These are phyloP conservation scores for Eulacestoma nigropectus DNA, from an alignment of 2,113 vertebrate genomes.

Conservation along the genomic window DNA sequence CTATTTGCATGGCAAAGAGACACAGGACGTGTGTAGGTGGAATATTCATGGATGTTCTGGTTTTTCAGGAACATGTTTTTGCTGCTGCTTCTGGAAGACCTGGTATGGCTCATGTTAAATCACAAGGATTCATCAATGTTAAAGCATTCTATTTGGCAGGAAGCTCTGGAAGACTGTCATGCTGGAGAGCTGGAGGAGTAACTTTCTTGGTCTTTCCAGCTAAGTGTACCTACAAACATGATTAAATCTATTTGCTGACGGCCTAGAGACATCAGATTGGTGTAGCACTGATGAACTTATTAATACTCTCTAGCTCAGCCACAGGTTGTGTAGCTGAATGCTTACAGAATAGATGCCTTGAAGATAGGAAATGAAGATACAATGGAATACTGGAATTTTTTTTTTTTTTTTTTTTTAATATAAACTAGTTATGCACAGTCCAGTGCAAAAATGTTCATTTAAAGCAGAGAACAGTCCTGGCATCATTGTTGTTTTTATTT, in stretches of 20 bases:
- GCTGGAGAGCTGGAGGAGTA: not conserved
- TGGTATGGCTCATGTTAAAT: not conserved
- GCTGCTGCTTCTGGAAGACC: not conserved
- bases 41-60: not conserved
- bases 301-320: not conserved
- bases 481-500: not conserved
- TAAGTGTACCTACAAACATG: not conserved
- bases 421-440: not conserved
- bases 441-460: not conserved
- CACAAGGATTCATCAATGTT: not conserved
- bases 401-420: not conserved
- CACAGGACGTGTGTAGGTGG: not conserved
- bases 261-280: not conserved
- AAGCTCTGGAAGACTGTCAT: rapidly evolving
- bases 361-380: not conserved
- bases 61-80: not conserved
- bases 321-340: not conserved
- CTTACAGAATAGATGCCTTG: not conserved
- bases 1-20: not conserved
- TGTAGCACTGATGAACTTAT: not conserved
- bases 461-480: not conserved
- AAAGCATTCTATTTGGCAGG: not conserved
- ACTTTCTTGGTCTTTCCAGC: not conserved
- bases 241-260: not conserved
- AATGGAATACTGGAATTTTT: not conserved